Evolutionary conservation across 2,797 vertebrate genomes (phyloP).

Genomic region (Xiphorhynchus erythropygius): DNA sequence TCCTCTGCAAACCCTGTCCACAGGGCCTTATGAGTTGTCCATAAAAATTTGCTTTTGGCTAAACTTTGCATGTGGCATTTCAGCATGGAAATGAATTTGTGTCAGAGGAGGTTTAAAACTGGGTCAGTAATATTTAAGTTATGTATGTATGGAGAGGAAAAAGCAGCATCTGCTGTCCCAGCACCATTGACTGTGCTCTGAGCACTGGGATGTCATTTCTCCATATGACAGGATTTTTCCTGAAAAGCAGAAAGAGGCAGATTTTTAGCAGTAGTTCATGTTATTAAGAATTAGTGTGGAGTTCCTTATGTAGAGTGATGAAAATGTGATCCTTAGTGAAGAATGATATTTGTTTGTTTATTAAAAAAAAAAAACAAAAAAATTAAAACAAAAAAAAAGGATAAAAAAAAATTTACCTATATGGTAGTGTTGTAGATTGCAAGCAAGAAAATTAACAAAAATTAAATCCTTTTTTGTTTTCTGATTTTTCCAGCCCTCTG

Average conservation of each 20-base stretch:
- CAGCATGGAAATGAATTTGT: conserved; percentile 23
- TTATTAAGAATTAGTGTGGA: neutral
- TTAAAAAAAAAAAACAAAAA: neutral
- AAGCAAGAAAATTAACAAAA: neutral
- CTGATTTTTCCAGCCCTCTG: neutral
- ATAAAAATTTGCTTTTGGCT: conserved; percentile 13
- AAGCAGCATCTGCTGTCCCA: neutral
- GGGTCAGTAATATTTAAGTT: conserved; percentile 33
- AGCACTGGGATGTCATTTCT: neutral
- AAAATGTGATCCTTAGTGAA: neutral
- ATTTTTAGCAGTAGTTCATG: neutral
- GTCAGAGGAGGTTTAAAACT: conserved; percentile 33
- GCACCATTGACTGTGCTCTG: neutral
- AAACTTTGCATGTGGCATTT: conserved; percentile 9
- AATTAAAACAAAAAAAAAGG: neutral
- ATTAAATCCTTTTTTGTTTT: neutral
- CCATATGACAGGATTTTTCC: neutral
- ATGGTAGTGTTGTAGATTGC: neutral
- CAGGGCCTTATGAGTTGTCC: neutral
- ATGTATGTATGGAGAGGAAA: neutral
- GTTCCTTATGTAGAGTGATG: neutral
- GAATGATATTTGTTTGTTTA: neutral
- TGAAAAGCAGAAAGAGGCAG: neutral
- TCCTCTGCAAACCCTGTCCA: neutral
- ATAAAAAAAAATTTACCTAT: neutral